Conservation (phyloP, 2,113 vertebrate species). For the Phoenicopterus ruber region DNA sequence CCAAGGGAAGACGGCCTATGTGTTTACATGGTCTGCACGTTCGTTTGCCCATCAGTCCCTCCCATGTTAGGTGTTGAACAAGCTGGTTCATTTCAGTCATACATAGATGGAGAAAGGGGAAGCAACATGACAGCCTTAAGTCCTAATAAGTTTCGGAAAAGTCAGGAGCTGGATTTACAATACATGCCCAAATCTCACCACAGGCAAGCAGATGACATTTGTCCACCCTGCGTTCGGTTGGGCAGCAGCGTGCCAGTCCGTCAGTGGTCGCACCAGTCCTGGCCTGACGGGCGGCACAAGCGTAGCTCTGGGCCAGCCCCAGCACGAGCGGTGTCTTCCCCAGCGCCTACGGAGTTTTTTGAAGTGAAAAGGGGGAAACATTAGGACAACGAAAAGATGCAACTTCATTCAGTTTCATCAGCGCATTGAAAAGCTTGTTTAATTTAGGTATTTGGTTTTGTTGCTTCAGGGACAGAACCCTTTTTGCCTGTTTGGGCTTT, state of each 20-base stretch:
- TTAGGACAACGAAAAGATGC: rapidly evolving
- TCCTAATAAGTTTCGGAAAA: background rate
- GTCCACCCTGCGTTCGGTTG: background rate
- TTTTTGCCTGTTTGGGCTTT: background rate
- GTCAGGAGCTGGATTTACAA: background rate
- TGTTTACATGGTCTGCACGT: background rate
- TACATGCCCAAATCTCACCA: rapidly evolving
- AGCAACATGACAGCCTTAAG: background rate
- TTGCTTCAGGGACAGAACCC: background rate
- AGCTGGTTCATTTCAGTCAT: background rate
- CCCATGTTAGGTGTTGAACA: background rate
- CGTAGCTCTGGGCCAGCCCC: rapidly evolving
- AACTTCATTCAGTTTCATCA: background rate
- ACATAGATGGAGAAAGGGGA: background rate
- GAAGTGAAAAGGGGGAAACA: background rate
- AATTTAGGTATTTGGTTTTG: background rate
- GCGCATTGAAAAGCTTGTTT: background rate
- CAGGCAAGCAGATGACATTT: background rate
- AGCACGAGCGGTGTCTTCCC: rapidly evolving
- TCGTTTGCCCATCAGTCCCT: background rate
- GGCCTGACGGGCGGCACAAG: rapidly evolving
- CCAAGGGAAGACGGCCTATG: background rate
- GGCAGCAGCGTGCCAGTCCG: background rate
- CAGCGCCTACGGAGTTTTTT: rapidly evolving
- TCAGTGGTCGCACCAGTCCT: background rate